Percentiles rank a stretch among this genome's conserved stretches.
Evolutionary conservation across 92 coral and sea anemone genomes (phyloP).

Genomic region (Ricordea florida): DNA sequence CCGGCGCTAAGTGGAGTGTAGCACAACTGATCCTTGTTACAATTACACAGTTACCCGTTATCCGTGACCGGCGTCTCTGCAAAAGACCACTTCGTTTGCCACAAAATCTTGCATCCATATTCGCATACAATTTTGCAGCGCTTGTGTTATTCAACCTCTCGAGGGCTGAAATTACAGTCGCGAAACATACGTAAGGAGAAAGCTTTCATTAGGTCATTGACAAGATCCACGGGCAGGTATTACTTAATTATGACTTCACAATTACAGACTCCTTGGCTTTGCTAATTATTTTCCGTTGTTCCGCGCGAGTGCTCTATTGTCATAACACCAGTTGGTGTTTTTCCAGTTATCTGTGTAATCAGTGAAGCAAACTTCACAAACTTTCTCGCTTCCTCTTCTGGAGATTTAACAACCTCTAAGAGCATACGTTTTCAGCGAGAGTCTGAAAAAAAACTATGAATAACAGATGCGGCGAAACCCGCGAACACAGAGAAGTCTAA

Average conservation of each 20-base stretch:
- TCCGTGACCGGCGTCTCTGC: slow-evolving; percentile 12
- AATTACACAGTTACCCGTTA: slow-evolving; percentile 17
- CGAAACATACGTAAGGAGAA: slow-evolving; percentile 55
- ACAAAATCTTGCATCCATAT: slow-evolving; percentile 20
- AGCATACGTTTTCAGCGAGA: no score
- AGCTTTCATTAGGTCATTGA: slow-evolving; percentile 82
- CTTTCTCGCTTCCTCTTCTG: not conserved
- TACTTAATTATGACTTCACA: slow-evolving; percentile 97
- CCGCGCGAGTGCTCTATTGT: slow-evolving; percentile 60
- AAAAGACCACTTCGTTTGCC: slow-evolving; percentile 16
- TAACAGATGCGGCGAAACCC: no score
- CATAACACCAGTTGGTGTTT: slow-evolving; percentile 66
- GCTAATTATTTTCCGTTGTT: slow-evolving; percentile 67
- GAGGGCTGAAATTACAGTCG: not conserved
- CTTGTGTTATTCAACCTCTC: not conserved
- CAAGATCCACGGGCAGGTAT: slow-evolving; percentile 67
- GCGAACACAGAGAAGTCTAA: no score
- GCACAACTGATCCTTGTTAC: not conserved
- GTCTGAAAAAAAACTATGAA: no score
- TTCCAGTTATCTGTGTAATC: slow-evolving; percentile 4
- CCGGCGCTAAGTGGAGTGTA: slow-evolving; percentile 18
- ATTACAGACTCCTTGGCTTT: slow-evolving; percentile 57
- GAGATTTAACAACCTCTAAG: not conserved
- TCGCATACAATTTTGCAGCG: not conserved
- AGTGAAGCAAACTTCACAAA: not conserved